Evolutionary conservation across 2,797 vertebrate genomes (phyloP), one percentile per base, ranked within the genome.

Genomic region (Pangasius krempfi): DNA sequence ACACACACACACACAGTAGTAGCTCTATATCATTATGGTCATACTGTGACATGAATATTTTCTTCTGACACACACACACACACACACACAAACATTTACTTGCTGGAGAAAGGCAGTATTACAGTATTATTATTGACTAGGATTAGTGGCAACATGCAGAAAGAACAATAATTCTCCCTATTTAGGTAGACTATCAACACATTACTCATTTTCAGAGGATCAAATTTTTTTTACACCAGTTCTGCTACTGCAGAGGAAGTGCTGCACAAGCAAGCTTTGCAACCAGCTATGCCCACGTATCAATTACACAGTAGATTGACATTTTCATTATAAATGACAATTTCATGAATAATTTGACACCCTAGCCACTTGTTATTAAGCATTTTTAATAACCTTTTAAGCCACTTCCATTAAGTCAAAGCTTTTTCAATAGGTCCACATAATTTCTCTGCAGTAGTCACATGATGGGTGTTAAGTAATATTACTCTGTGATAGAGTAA

Each of bases 221-320:
- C 2, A 30, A 58, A 40, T 12, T 3, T 6, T 6, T 5, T 25
- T 22, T 54, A 58, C 54, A 80, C 20, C 4, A 10, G 78, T 40
- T 22, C 18, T n/a, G 12, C 70, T 64, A 10, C 62, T 70, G 58
- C 8, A 47, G 70, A 86, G 78, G 20, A 86, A 62, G 68, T 81
- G 52, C 75, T 82, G 33, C 78, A 83, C 64, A 84, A 79, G 83
- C 16, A 84, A 66, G 30, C 47, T 84, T 70, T 47, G 47, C 68
- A 66, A 44, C 60, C 60, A 84, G 50, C 50, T 70, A 44, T 82
- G 50, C 47, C 20, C 56, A 82, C 3, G 18, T 75, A 40, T 75
- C 70, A 56, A 5, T 64, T 76, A 60, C 33, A 33, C 37, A 72
- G 4, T 27, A 54, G 18, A 37, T 20, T 80, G 54, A 81, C 54